A percentile compares a stretch with the other conserved stretches of the same genome.
Conservation (phyloP, 2,113 vertebrate genomes). For the Vulpes lagopus region DNA sequence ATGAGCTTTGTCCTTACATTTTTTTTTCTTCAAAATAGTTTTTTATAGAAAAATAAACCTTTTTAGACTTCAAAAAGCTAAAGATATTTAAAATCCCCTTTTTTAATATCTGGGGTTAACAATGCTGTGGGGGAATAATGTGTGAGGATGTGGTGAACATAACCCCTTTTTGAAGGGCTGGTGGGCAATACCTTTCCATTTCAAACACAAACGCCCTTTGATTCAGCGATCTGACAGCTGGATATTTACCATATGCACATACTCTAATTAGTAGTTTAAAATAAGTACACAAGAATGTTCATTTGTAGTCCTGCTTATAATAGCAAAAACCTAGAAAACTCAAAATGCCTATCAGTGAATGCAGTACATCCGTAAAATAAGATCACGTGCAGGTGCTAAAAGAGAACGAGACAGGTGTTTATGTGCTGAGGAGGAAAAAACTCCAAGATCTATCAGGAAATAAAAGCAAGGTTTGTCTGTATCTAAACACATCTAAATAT, state of each 20-base stretch:
- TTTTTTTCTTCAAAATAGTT: background rate
- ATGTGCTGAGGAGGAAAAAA: background rate
- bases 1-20: background rate
- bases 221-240: background rate
- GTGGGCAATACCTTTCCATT: background rate
- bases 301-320: background rate
- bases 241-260: background rate
- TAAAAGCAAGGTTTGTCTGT: background rate
- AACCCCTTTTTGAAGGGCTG: background rate
- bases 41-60: background rate
- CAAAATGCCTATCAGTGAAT: background rate
- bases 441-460: background rate
- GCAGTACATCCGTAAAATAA: background rate
- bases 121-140: background rate
- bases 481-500: background rate
- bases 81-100: background rate
- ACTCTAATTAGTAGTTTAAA: background rate
- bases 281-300: background rate
- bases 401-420: background rate
- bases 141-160: background rate
- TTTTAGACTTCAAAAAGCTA: background rate
- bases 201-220: background rate
- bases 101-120: background rate
- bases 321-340: slow-evolving; percentile 24
- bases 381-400: background rate